Conservation (phyloP, 1,140 invertebrate species). For the Bombus breviceps region DNA sequence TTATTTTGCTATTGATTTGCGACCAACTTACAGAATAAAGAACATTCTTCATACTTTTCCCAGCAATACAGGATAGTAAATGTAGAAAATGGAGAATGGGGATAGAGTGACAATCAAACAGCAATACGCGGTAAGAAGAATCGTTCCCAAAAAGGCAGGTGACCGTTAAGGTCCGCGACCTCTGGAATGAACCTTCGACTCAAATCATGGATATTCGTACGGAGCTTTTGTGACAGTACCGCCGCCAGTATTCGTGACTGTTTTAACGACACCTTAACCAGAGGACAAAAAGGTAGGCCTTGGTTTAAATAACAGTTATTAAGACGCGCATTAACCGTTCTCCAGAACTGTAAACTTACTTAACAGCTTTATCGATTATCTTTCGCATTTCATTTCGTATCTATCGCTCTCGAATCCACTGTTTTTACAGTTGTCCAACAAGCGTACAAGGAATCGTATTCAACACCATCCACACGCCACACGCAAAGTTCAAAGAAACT, state of each 20-base stretch:
- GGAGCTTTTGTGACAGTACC: neutral
- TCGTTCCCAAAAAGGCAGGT: constrained; percentile 38
- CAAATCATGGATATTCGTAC: constrained; percentile 2
- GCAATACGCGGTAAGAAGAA: neutral
- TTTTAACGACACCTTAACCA: neutral
- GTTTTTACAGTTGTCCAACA: neutral
- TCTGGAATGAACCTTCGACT: constrained; percentile 12
- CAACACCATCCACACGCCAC: neutral
- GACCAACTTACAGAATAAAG: too few species aligned
- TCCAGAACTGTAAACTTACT: neutral
- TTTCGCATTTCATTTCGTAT: neutral
- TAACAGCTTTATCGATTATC: neutral
- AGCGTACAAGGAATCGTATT: neutral
- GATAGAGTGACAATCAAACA: neutral
- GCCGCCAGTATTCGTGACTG: neutral
- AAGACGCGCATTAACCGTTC: neutral
- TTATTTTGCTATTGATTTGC: too few species aligned
- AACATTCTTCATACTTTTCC: too few species aligned
- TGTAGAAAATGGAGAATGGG: neutral
- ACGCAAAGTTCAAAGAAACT: neutral
- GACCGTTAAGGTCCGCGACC: constrained; percentile 51
- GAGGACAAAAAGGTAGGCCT: neutral
- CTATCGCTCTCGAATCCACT: neutral
- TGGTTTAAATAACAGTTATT: neutral
- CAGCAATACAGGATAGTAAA: neutral